Base-by-base conservation (phyloP, 2,888 invertebrate genomes). In the Oxyscelio sp. region DNA sequence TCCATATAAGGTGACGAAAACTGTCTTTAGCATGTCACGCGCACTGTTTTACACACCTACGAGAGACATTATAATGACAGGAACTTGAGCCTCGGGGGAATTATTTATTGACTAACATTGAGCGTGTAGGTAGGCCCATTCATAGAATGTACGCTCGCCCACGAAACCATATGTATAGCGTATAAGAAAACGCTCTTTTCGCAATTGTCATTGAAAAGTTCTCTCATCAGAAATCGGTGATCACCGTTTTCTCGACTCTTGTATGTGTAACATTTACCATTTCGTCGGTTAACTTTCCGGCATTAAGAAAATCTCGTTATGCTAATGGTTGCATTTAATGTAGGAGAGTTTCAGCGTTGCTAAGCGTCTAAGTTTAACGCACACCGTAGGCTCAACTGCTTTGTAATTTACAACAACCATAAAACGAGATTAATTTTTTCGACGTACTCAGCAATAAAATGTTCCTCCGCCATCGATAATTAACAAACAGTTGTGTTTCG, bases 1-100 rank as follows among this genome's bases (percentile, higher is more conserved):
- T 81, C 93, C 93, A 87, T 92, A 92, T 93, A 92, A 88, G 93
- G 93, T 87, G 88, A 90, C 89, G 92, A 90, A 91, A 91, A 92
- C 88, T 87, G 90, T 85, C 85, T 90, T 88, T 90, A 85, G 75
- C 90, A 87, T 88, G 86, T 79, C 70, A 83, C 90, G 88, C 89
- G 90, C 87, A 89, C 89, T 87, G 90, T 90, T 92, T 90, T 88
- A 89, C 92, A 90, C 92, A 91, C 92, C 92, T 92, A 89, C 90
- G 80, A 68, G 80, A 71, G 83, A 81, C 71, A 81, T 87, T 78
- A 85, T 85, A 87, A 87, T 86, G 86, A 86, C 86, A 82, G 87
- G 84, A 89, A 89, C 83, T 78, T 58, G 73, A 80, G 77, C 79
- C 84, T 61, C 75, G 85, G 85, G 89, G 86, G 88, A 89, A 90